Base-by-base conservation (phyloP, 2,888 invertebrate species). In the Selenia dentaria region DNA sequence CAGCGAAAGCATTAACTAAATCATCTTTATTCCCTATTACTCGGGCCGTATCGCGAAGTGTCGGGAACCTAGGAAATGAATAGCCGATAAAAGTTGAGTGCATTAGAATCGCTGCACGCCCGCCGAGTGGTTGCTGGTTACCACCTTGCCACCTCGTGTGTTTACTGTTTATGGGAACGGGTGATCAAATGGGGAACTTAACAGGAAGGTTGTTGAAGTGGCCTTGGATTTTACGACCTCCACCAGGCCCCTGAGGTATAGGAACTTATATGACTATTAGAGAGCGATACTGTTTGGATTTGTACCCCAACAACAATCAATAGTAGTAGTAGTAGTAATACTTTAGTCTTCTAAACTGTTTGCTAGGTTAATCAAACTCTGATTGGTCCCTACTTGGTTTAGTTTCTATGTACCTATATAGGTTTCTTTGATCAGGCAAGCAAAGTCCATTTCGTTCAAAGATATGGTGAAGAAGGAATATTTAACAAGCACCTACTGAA, bases 21-120 rank as follows among this genome's bases (percentile, higher is more conserved):
- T 57, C 57, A 57, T 54, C 33, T 54, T 51, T 54, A 57, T 57
- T 57, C 37, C 11, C 50, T 57, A 53, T 53, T 51, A 54, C 57
- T 40, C 29, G 44, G 36, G 26, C 25, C 42, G 34, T 47, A 46
- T 40, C 45, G 34, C 24, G 24, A 40, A 34, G 26, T 34, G 37
- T 36, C 33, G 41, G 31, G 37, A 47, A 41, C 33, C 41, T 33
- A 28, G 28, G 35, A 27, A 42, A 53, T 57, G 54, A 60, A 63
- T 55, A 27, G 41, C 42, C 67, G 62, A 73, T 78, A 75, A 80
- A 74, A 70, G 61, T 61, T 60, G 64, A 72, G 73, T 74, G 71
- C 71, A 74, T 72, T 64, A 70, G 62, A 58, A 70, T 66, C 64
- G 68, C 55, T 67, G 67, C 67, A 62, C 61, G 59, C 51, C 35